Base-by-base conservation (phyloP, 1,140 invertebrate species). In the Pteromalus puparum region DNA sequence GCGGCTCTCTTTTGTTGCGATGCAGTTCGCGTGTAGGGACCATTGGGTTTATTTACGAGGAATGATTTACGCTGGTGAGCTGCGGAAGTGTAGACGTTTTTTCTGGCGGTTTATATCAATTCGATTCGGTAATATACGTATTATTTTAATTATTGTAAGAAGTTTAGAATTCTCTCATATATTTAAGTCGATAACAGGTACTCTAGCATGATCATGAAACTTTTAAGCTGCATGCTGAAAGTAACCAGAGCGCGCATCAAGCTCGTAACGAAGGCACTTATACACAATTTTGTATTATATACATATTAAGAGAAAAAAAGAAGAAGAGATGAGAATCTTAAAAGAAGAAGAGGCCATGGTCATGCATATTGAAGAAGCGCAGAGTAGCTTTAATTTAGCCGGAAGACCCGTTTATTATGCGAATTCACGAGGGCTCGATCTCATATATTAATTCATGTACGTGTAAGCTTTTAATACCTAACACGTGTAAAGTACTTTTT, bases 401-500 rank as follows among this genome's bases (percentile, higher is more conserved):
- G 21, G 42, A 72, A 84, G 30, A n/a, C 34, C 24, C 77, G 70
- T 74, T 80, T 68, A 84, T 75, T 80, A 84, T 80, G 77, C 53
- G 70, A 67, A 67, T 80, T 75, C 77, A 81, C 77, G 83, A 53
- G 7, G 61, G 24, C 48, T 34, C 34, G 24, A 80, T 80, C 48
- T 72, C 53, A 48, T 70, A 68, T 80, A 80, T 80, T 84, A 80
- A 84, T 84, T 84, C 77, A 21, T 61, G 38, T 46, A 46, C 48
- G 42, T 26, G 30, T 53, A 79, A 73, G 82, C 82, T 84, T 78
- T 84, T 79, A 84, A 84, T 73, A 73, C 30, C 67, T 65, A 42
- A 73, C 67, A 34, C 75, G 67, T 65, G 42, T 34, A 53, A 78
- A 78, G 53, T 48, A 82, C 73, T 76, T 38, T 82, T 75, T 67